Evolutionary conservation across 2,888 invertebrate genomes (phyloP), one percentile per base, ranked within the genome.

Genomic region (Vesta saturnalis): DNA sequence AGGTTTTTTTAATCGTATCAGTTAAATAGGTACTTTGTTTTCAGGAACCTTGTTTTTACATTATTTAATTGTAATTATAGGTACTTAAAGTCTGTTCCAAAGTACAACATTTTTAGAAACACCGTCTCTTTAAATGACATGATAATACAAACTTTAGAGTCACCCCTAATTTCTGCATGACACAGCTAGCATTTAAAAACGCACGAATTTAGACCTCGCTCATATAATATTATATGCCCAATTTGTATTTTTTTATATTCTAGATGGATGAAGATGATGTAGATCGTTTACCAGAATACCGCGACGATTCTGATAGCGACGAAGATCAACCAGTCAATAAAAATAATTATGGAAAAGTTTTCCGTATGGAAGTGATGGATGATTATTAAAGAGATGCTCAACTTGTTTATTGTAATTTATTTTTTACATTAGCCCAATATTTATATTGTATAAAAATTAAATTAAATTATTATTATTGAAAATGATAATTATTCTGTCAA

Each of bases 351-450:
- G 78, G 79, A 52, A 79, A 81, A 74, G 77, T 78, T 73, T 83
- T 83, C 77, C 80, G 81, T 70, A 83, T 83, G 82, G 81, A 83
- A 75, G 80, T 82, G 57, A 74, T 81, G 73, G 80, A 82, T 70
- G 78, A 68, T 68, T 71, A 71, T 62, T 68, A 71, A 68, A 64
- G 63, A 64, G 67, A 70, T 70, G 64, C 68, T 68, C 68, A 65
- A 65, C 23, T 60, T 55, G 19, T 65, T 55, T 65, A 21, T 65
- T 47, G 30, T 58, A 35, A 58, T 52, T 8, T 58, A 39, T 19
- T 56, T 22, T 57, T 47, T 18, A 59, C 52, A 43, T 54, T 47
- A 64, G 39, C 39, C 12, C 39, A n/a, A n/a, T 39, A 8, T 39
- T 39, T 39, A 19, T 61, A 15, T 39, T 61, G 22, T 21, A 12